A percentile compares a stretch with the other conserved stretches of the same genome.
Conservation (phyloP, 2,888 invertebrate species). For the Neoitamus cyanurus region DNA sequence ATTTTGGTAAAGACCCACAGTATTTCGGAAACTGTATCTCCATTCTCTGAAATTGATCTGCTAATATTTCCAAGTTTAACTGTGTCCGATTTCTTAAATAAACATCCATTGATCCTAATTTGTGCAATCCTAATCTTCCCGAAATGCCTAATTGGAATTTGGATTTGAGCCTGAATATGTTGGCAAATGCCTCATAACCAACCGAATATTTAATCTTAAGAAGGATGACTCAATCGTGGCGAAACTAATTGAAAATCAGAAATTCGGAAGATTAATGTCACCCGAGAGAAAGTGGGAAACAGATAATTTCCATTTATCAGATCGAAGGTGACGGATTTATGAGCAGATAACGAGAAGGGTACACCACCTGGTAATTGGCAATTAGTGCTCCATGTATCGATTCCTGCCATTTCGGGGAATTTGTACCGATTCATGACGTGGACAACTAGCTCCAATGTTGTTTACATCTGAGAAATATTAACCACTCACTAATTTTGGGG, state of each 20-base stretch:
- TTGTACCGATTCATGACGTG: neutral
- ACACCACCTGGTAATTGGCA: conserved; percentile 27
- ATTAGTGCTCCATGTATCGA: conserved; percentile 28
- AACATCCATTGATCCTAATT: neutral
- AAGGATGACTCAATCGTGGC: conserved; percentile 9
- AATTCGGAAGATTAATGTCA: conserved; percentile 27
- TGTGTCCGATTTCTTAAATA: neutral
- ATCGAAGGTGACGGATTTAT: conserved; percentile 25
- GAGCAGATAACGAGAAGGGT: conserved; percentile 24
- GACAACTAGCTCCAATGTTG: neutral
- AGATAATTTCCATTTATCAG: conserved; percentile 41
- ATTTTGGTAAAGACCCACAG: neutral
- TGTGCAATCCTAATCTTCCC: neutral
- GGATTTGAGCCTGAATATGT: neutral
- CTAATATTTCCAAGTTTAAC: neutral
- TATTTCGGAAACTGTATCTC: neutral
- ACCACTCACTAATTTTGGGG: neutral
- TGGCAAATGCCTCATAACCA: neutral
- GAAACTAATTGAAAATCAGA: conserved; percentile 35
- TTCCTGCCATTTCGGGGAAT: conserved; percentile 4
- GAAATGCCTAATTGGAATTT: neutral
- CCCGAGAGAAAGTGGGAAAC: conserved; percentile 24
- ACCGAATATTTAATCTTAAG: neutral
- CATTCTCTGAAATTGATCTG: neutral
- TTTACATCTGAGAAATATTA: neutral